A percentile compares a stretch with the other conserved stretches of the same genome.
Conservation (phyloP, 1,140 invertebrate species). For the Philopotamus ludificatus region DNA sequence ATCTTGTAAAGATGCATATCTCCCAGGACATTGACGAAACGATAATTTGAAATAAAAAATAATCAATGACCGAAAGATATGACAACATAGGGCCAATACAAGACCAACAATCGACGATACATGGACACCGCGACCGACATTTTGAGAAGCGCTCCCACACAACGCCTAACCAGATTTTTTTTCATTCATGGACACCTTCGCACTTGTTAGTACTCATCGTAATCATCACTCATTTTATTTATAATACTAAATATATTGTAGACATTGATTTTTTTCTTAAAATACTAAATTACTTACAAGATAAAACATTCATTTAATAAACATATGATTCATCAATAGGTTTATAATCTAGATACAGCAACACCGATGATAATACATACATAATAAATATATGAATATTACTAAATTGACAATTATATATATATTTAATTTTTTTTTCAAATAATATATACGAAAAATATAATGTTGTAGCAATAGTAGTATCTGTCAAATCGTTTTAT, state of each 20-base stretch:
- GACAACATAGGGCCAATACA: constrained; percentile 38
- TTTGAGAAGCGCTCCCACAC: constrained; percentile 12
- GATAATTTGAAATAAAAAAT: constrained; percentile 10
- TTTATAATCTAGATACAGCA: constrained; percentile 35
- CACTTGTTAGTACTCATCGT: constrained; percentile 13
- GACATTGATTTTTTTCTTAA: constrained; percentile 22
- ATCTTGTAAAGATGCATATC: constrained; percentile 32
- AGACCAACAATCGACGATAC: constrained; percentile 24
- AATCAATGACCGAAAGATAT: constrained; percentile 24
- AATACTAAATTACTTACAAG: constrained; percentile 19
- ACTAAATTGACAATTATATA: constrained; percentile 33
- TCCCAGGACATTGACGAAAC: constrained; percentile 18
- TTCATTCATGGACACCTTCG: constrained; percentile 27
- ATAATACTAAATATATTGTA: constrained; percentile 29
- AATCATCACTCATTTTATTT: constrained; percentile 3
- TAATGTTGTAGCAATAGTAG: no score
- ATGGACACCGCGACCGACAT: background rate
- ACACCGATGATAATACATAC: constrained; percentile 34
- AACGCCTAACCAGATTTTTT: background rate
- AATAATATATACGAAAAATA: no score
- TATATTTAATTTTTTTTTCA: constrained; percentile 12
- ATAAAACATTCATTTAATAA: constrained; percentile 23
- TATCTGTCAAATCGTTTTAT: constrained; percentile 30
- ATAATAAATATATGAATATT: background rate
- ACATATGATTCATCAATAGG: constrained; percentile 22